These are phyloP conservation scores for Morpho achilles DNA, from an alignment of 2,888 invertebrate genomes.

Conservation along the genomic window DNA sequence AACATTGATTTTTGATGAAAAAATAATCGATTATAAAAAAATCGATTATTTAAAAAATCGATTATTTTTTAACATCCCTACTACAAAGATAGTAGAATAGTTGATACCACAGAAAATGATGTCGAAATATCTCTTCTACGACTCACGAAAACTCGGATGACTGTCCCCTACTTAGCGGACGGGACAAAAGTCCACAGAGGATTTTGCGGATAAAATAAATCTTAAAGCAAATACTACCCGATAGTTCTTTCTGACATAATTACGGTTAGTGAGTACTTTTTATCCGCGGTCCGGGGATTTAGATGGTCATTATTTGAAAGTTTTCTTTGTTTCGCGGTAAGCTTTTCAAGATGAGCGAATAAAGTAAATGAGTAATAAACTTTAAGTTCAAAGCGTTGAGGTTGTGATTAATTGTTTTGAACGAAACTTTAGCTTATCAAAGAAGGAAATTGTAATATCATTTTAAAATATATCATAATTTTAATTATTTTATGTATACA, in stretches of 20 bases:
- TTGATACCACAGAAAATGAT: too few species aligned
- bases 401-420: constrained; percentile 14
- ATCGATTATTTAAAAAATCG: too few species aligned
- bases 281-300: constrained; percentile 27
- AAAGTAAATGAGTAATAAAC: constrained; percentile 17
- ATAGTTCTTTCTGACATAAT: constrained; percentile 51
- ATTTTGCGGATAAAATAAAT: constrained; percentile 63
- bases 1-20: too few species aligned
- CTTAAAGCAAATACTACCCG: constrained; percentile 49
- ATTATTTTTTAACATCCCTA: too few species aligned
- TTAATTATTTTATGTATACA: too few species aligned
- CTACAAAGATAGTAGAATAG: too few species aligned
- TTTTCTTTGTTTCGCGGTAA: constrained; percentile 28
- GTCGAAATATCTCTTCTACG: not conserved
- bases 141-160: constrained; percentile 21
- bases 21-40: too few species aligned
- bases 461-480: too few species aligned
- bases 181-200: constrained; percentile 34
- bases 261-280: constrained; percentile 38
- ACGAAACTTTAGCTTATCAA: not conserved
- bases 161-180: constrained; percentile 23
- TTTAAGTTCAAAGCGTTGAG: constrained; percentile 14
- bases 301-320: constrained; percentile 31
- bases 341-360: constrained; percentile 20
- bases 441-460: not conserved